Evolutionary conservation across 2,113 vertebrate species (phyloP).

Genomic region (Melanotaenia duboulayi): DNA sequence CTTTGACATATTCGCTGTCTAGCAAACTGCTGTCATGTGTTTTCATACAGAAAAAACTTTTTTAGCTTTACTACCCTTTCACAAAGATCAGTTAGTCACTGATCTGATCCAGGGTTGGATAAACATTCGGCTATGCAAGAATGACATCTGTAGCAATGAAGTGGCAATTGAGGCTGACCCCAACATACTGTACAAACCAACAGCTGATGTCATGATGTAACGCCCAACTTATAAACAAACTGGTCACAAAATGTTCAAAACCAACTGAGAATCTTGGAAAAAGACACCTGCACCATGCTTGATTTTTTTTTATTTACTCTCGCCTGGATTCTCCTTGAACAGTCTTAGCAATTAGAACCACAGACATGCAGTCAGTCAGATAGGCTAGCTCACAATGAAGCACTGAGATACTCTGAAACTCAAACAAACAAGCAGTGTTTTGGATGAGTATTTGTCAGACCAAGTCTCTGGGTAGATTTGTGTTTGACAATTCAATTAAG

Average conservation of each 20-base stretch:
- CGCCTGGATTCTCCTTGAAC: background rate
- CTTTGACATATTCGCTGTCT: too few relatives aligned
- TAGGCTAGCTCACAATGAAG: constrained; percentile 7
- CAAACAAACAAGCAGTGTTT: constrained; percentile 26
- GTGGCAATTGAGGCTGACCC: too few relatives aligned
- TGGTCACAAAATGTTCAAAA: background rate
- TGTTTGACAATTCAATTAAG: constrained; percentile 73
- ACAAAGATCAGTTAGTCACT: too few relatives aligned
- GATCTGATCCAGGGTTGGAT: too few relatives aligned
- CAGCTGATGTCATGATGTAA: background rate
- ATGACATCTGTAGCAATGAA: too few relatives aligned
- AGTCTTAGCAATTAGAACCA: background rate
- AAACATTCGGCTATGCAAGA: too few relatives aligned
- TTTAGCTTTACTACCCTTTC: too few relatives aligned
- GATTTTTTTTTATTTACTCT: background rate
- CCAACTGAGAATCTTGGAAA: background rate
- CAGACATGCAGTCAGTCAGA: background rate
- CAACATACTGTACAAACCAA: too few relatives aligned
- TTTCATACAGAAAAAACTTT: too few relatives aligned
- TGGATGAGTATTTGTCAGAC: constrained; percentile 38
- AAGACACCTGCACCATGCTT: background rate
- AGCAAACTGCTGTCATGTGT: too few relatives aligned
- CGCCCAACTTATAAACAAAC: background rate
- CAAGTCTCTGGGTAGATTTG: constrained; percentile 55
- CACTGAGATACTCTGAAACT: constrained; percentile 18